Conservation (phyloP, 1,140 invertebrate genomes). For the Cydia fagiglandana region DNA sequence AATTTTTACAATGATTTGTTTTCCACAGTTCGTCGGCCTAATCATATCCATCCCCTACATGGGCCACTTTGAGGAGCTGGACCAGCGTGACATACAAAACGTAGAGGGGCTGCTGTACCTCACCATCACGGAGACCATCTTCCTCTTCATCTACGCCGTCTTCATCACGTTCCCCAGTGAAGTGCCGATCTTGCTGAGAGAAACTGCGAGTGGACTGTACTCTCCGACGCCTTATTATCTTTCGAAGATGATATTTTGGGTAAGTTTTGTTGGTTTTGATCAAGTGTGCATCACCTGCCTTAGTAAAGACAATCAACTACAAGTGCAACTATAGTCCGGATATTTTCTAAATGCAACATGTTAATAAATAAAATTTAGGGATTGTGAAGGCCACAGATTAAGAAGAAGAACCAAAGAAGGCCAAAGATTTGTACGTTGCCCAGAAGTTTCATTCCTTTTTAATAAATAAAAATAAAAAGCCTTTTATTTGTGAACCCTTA, state of each 20-base stretch:
- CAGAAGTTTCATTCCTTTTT: too few relatives aligned
- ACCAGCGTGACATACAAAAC: constrained; percentile 84
- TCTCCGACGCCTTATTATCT: constrained; percentile 83
- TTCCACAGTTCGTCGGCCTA: constrained; percentile 81
- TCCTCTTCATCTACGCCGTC: constrained; percentile 84
- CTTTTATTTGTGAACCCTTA: too few relatives aligned
- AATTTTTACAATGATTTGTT: constrained; percentile 4
- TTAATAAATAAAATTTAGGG: too few relatives aligned
- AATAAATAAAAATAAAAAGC: too few relatives aligned
- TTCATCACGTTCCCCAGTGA: constrained; percentile 85
- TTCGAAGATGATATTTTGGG: constrained; percentile 85
- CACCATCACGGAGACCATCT: constrained; percentile 85
- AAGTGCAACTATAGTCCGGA: too few relatives aligned
- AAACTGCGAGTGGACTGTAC: constrained; percentile 85
- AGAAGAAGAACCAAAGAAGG: too few relatives aligned
- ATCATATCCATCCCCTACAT: constrained; percentile 82
- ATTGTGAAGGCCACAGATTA: too few relatives aligned
- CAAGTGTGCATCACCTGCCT: too few relatives aligned
- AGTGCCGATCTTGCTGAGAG: constrained; percentile 83
- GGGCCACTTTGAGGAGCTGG: constrained; percentile 76
- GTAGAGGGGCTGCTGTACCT: constrained; percentile 85
- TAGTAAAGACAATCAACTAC: too few relatives aligned
- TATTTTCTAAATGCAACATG: too few relatives aligned
- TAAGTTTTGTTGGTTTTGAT: constrained; percentile 63
- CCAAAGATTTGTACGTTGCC: too few relatives aligned